Base-by-base conservation (phyloP, 2,888 invertebrate genomes). In the Pachliopta kotzebuea region DNA sequence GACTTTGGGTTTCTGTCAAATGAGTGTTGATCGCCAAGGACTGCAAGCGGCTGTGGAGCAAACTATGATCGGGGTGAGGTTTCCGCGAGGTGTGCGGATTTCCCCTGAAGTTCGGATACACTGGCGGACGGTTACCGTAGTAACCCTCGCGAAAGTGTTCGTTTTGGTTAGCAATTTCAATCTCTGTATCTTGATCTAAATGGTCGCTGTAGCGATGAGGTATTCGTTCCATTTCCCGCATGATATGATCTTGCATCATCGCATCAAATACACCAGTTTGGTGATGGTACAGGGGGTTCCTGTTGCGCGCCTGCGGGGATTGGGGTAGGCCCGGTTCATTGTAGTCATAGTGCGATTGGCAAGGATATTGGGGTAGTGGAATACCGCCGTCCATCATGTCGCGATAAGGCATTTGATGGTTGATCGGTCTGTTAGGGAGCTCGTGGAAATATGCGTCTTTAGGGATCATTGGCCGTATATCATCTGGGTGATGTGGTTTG, bases 391-490 rank as follows among this genome's bases (percentile, higher is more conserved):
- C 88, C 55, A 79, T 72, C 73, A 80, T 74, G 4, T 80, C 78
- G 57, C 75, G 74, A 69, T 86, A 90, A 2, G 89, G 88, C 79
- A 86, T 80, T 68, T 89, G 83, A 60, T 79, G 80, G 60, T 78
- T 80, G 23, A 72, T 69, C 56, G 78, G 90, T 57, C 92, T 84
- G 75, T 93, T 93, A 0, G 93, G 92, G 49, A 93, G 86, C 64
- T 93, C 93, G 71, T 93, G 93, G 72, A 93, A 93, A 74, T 93
- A 93, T 0, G 93, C 93, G 78, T 93, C 93, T 82, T 93, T 93
- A 17, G 93, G 93, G 60, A 93, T 86, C 74, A 92, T 84, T 0
- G 85, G 69, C 23, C 86, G 75, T 50, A 84, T 70, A 61, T 90
- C 87, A 42, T 78, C 79, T 23, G 77, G 72, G 63, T 79, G 76